Evolutionary conservation across 2,888 invertebrate genomes (phyloP), one percentile per base, ranked within the genome.

Genomic region (Chaetogeoica ovagalla): DNA sequence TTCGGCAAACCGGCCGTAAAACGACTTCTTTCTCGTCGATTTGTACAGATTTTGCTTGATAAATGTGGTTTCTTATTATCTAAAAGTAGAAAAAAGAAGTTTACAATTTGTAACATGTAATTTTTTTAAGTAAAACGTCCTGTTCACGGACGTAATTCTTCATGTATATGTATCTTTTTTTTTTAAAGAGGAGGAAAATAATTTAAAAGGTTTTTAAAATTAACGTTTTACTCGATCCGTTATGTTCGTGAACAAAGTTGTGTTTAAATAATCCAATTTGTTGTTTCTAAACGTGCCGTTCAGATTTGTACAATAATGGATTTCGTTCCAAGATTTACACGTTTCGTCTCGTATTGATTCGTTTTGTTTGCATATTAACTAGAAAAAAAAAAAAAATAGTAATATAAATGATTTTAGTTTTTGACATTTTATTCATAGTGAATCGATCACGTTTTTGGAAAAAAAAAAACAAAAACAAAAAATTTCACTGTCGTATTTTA

Each of bases 321-420:
- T 30, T 0, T 37, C 17, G 17, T 68, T 60, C 76, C 76, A 68
- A 66, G 48, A 68, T 48, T 23, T 30, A 30, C 76, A 68, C 11
- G 60, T 76, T 48, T 76, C 68, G 9, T 68, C 59, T n/a, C 68
- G 15, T 39, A 76, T 68, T n/a, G 4, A 21, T 76, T 68, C 48
- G 23, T 68, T 68, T 48, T 68, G 19, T 48, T 68, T 23, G 43
- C 76, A 76, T n/a, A n/a, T n/a, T 13, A 76, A 68, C 76, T 76
- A 30, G n/a, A 48, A 76, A 48, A 76, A 48, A 19, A 0, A 39
- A 39, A 9, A 23, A 0, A 62, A 9, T 17, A 3, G 4, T 17
- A 52, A n/a, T n/a, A n/a, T n/a, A n/a, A n/a, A n/a, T n/a, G n/a
- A n/a, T n/a, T n/a, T n/a, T 52, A 13, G 9, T 13, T 17, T 52